These are phyloP conservation scores for Neomicropteryx cornuta DNA, from an alignment of 1,140 invertebrate species.

Conservation along the genomic window DNA sequence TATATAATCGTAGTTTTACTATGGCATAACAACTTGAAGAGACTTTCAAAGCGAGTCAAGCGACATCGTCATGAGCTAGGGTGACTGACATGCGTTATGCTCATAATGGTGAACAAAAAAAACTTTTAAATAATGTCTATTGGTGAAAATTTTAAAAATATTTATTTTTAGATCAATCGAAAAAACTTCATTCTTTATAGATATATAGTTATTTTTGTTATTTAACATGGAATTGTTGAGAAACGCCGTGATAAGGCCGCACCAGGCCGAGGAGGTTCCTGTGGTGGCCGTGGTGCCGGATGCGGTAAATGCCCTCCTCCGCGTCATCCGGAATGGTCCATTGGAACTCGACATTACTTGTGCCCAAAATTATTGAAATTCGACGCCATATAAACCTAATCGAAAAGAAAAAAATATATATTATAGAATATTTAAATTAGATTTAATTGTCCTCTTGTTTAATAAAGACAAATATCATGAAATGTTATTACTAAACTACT, in stretches of 20 bases:
- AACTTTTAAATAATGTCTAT: no score
- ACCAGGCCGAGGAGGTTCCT: constrained; percentile 31
- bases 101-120: no score
- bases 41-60: no score
- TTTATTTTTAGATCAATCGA: no score
- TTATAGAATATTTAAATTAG: neutral
- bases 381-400: constrained; percentile 25
- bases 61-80: no score
- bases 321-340: constrained; percentile 20
- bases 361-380: constrained; percentile 17
- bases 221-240: constrained; percentile 56
- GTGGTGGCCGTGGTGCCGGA: constrained; percentile 21
- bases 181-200: no score
- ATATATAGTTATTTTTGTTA: no score
- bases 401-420: constrained; percentile 1
- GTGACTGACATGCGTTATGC: no score
- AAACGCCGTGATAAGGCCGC: constrained; percentile 57
- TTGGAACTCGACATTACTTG: constrained; percentile 19
- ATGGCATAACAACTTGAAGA: no score
- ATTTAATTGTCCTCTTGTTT: no score
- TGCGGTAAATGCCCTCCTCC: constrained; percentile 13
- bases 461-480: constrained; percentile 6
- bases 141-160: no score
- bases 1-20: no score
- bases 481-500: neutral